Evolutionary conservation across 2,797 vertebrate species (phyloP).

Genomic region (Tokudaia muenninki): DNA sequence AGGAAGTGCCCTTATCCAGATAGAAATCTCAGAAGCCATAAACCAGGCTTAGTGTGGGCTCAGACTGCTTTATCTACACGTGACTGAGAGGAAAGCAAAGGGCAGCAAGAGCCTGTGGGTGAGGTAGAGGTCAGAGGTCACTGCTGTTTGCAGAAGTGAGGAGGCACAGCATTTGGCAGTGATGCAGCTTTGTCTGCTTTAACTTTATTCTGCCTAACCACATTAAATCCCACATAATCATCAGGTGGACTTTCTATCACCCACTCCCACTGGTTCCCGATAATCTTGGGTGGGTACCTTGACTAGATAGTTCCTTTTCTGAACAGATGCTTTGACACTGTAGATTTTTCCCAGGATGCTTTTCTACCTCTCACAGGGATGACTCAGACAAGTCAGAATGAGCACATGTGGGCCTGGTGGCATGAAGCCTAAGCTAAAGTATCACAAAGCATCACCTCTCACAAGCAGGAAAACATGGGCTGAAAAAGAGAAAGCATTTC

Average conservation of each 20-base stretch:
- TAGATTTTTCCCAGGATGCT: not conserved
- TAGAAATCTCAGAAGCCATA: not conserved
- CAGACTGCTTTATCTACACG: not conserved
- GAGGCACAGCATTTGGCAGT: not conserved
- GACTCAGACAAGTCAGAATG: not conserved
- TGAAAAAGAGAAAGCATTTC: not conserved
- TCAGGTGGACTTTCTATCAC: not conserved
- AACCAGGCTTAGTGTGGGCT: not conserved
- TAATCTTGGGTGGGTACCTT: not conserved
- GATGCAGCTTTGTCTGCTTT: not conserved
- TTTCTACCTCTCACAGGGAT: not conserved
- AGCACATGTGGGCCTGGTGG: not conserved
- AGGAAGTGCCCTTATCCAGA: not conserved
- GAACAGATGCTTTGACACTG: not conserved
- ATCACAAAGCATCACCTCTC: not conserved
- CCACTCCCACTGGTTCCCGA: not conserved
- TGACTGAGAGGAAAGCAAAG: not conserved
- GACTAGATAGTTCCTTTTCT: not conserved
- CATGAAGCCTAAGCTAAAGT: slow-evolving; percentile 1
- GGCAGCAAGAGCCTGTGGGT: accelerated
- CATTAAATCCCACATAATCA: not conserved
- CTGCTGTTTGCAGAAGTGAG: not conserved
- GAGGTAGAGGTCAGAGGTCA: not conserved
- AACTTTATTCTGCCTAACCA: not conserved
- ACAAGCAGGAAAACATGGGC: not conserved